These are phyloP conservation scores for Chironomus striatipennis DNA, from an alignment of 1,140 invertebrate genomes.

Conservation along the genomic window DNA sequence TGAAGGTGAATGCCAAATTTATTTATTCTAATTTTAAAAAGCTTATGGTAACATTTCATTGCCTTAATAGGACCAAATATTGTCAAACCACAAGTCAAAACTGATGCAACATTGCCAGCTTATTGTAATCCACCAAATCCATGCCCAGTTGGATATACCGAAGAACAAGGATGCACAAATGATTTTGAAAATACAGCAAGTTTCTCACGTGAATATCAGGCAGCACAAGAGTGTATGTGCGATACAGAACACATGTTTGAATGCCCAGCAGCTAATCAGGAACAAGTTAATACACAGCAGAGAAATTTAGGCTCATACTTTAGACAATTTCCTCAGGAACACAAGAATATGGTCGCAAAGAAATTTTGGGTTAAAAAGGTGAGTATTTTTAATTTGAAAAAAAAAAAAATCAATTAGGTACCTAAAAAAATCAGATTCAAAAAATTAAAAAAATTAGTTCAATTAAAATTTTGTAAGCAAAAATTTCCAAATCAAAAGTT, in stretches of 20 bases:
- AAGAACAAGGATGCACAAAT: constrained; percentile 79
- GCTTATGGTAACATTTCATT: neutral
- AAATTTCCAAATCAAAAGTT: neutral
- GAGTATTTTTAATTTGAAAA: too few species aligned
- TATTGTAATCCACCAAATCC: constrained; percentile 99
- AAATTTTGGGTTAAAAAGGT: constrained; percentile 62
- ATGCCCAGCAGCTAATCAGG: constrained; percentile 51
- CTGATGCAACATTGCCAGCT: constrained; percentile 85
- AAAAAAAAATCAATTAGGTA: too few species aligned
- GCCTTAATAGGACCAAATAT: constrained; percentile 41
- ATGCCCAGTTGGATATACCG: constrained; percentile 81
- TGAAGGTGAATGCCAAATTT: constrained; percentile 52
- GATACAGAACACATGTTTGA: constrained; percentile 98
- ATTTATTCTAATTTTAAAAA: neutral
- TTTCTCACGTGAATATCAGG: constrained; percentile 91
- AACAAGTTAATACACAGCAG: constrained; percentile 28
- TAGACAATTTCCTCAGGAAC: constrained; percentile 44
- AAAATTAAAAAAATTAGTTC: too few species aligned
- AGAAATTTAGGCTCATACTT: constrained; percentile 41
- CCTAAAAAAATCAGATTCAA: too few species aligned
- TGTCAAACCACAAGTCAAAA: constrained; percentile 70
- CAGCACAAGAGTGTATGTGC: constrained; percentile 91
- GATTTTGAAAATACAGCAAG: constrained; percentile 93
- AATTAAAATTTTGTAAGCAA: neutral
- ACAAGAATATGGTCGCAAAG: constrained; percentile 70